Evolutionary conservation across 2,888 invertebrate genomes (phyloP), one percentile per base, ranked within the genome.

Genomic region (Drosophila macrospina): DNA sequence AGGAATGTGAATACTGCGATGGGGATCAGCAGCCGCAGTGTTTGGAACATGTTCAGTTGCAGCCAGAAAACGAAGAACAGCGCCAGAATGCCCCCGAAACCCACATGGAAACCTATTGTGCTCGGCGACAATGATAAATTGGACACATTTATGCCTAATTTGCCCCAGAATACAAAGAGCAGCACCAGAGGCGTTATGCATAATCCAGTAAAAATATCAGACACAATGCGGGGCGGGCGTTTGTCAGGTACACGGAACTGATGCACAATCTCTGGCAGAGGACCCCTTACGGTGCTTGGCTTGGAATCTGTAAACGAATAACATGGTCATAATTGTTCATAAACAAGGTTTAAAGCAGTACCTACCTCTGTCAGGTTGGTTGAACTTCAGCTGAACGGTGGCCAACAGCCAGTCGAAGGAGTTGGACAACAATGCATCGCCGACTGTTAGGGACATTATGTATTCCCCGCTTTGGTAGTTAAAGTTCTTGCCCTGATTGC

Each of bases 11-110:
- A 94, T 37, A 96, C 93, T 62, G 95, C 98, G 60, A 99, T 93
- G 66, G 97, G 95, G 77, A 96, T 93, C 85, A 99, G 94, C 93
- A 97, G 98, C 82, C 97, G 96, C 86, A 98, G 93, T 15, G 99
- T 98, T 78, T 96, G 95, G 93, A 99, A 99, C 99, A 99, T 99
- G 90, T 98, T 96, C 84, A 99, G 93, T 90, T 96, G 94, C 81
- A 98, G 93, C 98, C 99, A 99, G 93, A 99, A 98, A 86, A 96
- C 92, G 56, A 95, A 95, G 93, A 98, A 99, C 59, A 99, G 94
- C 0, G 93, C 94, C 89, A 99, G 96, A 62, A 98, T 98, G 95
- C 97, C 95, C 91, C 96, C 97, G 39, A 99, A 94, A 63, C 98
- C 97, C 2, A 95, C 80, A 92, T 99, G 99, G 93, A 99, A 99